Conservation (phyloP, 1,140 invertebrate genomes). For the Doryteuthis pealeii region DNA sequence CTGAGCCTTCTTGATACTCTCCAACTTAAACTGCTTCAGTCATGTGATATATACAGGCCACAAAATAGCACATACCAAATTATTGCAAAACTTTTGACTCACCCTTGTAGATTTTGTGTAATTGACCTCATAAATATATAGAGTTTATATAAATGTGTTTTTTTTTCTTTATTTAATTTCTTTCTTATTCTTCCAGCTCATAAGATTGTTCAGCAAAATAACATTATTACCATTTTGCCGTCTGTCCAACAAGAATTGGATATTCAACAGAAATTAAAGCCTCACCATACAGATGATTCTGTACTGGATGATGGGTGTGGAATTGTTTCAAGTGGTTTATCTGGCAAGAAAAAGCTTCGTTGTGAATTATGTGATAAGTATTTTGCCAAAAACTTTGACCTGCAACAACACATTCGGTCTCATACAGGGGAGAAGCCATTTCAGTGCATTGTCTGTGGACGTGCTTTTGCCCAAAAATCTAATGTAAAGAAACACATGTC, state of each 20-base stretch:
- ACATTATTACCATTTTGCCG: constrained; percentile 3
- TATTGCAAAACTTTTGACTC: no score
- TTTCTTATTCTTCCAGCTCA: constrained; percentile 28
- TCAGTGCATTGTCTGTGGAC: constrained; percentile 64
- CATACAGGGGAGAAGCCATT: constrained; percentile 69
- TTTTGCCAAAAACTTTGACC: constrained; percentile 69
- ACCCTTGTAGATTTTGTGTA: no score
- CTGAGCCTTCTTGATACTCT: no score
- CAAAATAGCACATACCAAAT: no score
- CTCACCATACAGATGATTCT: background rate
- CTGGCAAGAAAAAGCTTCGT: constrained; percentile 42
- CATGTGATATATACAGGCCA: no score
- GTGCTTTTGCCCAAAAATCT: constrained; percentile 82
- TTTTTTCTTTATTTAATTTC: background rate
- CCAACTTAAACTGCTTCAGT: no score
- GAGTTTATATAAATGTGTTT: no score
- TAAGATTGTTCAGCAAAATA: constrained; percentile 18
- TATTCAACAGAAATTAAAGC: background rate
- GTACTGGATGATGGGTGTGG: background rate
- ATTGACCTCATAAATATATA: no score
- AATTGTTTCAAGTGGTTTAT: constrained; percentile 8
- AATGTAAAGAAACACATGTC: constrained; percentile 97
- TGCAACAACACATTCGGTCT: constrained; percentile 71
- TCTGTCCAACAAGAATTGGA: background rate
- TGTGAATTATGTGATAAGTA: constrained; percentile 57